Evolutionary conservation across 1,140 invertebrate genomes (phyloP).

Genomic region (Rhagoletis zephyria): DNA sequence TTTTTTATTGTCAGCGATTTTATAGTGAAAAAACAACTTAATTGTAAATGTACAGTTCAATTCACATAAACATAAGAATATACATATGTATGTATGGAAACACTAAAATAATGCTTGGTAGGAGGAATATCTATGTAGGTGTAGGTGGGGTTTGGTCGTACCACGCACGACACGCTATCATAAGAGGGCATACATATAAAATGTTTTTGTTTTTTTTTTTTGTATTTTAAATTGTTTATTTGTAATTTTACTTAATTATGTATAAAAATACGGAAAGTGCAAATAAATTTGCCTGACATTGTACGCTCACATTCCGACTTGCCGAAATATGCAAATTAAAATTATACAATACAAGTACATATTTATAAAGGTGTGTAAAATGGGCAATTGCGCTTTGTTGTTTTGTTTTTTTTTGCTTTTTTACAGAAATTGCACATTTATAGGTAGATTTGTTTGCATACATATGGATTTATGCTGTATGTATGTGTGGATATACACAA

Average conservation of each 20-base stretch:
- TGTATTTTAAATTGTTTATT: background rate
- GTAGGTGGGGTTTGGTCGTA: background rate
- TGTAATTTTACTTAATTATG: background rate
- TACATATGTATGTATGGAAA: background rate
- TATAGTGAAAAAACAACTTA: constrained; percentile 33
- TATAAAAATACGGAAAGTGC: background rate
- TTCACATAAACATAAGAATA: background rate
- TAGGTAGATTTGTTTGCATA: background rate
- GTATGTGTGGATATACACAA: background rate
- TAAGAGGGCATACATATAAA: constrained; percentile 24
- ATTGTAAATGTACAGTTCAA: constrained; percentile 4
- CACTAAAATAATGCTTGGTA: background rate
- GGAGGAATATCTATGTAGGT: background rate
- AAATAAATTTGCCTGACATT: background rate
- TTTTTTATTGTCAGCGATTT: constrained; percentile 52
- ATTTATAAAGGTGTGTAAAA: background rate
- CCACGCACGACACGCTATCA: background rate
- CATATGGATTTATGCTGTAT: background rate
- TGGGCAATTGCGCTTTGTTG: too few species aligned
- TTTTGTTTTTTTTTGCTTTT: too few species aligned
- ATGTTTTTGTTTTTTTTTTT: constrained; percentile 4
- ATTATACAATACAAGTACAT: background rate
- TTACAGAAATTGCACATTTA: background rate
- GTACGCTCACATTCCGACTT: background rate
- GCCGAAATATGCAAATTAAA: constrained; percentile 21